Conservation (phyloP, 2,113 vertebrate genomes). For the Ictalurus punctatus region DNA sequence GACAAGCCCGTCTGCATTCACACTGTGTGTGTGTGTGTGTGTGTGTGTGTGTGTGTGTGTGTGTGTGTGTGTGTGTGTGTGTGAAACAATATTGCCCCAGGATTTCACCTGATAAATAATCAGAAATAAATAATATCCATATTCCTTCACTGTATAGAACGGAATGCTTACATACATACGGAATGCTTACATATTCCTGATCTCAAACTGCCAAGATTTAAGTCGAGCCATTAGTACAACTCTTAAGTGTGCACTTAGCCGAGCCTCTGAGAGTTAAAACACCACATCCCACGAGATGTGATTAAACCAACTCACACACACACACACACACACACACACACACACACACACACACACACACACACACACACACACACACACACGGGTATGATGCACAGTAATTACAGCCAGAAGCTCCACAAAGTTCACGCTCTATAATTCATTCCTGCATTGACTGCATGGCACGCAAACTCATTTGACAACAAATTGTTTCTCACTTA, state of each 20-base stretch:
- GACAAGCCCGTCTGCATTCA: conserved; percentile 6
- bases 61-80: conserved; percentile 10
- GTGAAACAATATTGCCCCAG: background rate
- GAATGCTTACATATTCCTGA: background rate
- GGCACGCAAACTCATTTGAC: conserved; percentile 3
- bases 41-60: conserved; percentile 5
- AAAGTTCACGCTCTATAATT: conserved; percentile 22
- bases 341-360: background rate
- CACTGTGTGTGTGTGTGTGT: background rate
- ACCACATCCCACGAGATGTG: background rate
- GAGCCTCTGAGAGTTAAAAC: conserved; percentile 1
- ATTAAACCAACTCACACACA: background rate
- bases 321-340: background rate
- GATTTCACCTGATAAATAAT: conserved; percentile 4
- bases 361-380: background rate
- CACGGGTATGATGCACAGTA: background rate
- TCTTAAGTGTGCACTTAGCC: conserved; percentile 8
- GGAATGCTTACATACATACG: background rate
- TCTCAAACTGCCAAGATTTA: background rate
- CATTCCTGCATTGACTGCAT: background rate
- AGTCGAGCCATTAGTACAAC: background rate
- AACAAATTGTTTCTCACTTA: conserved; percentile 28
- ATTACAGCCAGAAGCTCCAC: conserved; percentile 12
- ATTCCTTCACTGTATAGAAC: background rate
- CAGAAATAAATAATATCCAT: background rate